Percentiles rank a stretch among this genome's conserved stretches.
Conservation (phyloP, 2,888 invertebrate species). For the Eucriotettix oculatus region DNA sequence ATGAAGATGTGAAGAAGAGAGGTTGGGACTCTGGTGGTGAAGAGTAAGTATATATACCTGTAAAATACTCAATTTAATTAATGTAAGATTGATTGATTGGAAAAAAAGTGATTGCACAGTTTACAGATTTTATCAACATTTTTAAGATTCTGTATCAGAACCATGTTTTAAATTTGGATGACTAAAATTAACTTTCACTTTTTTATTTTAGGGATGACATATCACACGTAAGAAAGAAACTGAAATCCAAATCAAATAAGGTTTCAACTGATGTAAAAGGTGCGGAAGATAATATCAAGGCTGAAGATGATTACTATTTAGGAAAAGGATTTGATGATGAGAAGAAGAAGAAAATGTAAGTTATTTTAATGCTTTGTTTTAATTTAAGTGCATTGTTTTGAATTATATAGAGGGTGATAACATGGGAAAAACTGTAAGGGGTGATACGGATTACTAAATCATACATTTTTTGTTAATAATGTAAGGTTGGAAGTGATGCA, state of each 20-base stretch:
- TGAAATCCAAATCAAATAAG: conserved; percentile 4
- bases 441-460: too few relatives aligned
- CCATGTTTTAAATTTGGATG: neutral
- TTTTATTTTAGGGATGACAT: conserved; percentile 6
- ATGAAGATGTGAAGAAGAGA: neutral
- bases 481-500: too few relatives aligned
- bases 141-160: too few relatives aligned
- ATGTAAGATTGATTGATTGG: too few relatives aligned
- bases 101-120: too few relatives aligned
- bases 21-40: neutral
- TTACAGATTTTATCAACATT: too few relatives aligned
- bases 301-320: conserved; percentile 13
- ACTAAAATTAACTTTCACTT: neutral
- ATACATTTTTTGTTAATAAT: too few relatives aligned
- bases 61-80: too few relatives aligned
- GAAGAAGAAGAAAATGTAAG: conserved; percentile 13
- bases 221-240: conserved; percentile 5
- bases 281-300: conserved; percentile 1
- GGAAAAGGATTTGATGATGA: conserved; percentile 16
- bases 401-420: too few relatives aligned
- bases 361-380: neutral
- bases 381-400: too few relatives aligned
- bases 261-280: neutral
- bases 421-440: too few relatives aligned
- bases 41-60: neutral